These are phyloP conservation scores for Acrocephalus kingi DNA, from an alignment of 2,113 vertebrate species.

Conservation along the genomic window DNA sequence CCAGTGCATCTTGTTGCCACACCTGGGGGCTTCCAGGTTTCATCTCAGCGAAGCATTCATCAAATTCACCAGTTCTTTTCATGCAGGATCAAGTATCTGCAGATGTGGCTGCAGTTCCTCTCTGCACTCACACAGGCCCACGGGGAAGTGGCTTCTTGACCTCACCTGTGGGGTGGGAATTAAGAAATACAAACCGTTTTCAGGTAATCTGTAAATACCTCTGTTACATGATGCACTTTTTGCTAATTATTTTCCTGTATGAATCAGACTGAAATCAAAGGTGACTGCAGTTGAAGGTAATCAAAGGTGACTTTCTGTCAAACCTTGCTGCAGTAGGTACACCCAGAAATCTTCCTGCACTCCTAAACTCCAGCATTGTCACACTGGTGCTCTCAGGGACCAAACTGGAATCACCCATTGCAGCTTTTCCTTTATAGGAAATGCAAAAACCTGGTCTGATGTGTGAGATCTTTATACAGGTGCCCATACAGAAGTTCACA, in stretches of 20 bases:
- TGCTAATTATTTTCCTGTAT: not conserved
- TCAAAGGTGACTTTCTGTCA: not conserved
- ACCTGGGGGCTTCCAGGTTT: slow-evolving; percentile 67
- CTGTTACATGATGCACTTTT: not conserved
- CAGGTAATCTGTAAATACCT: not conserved
- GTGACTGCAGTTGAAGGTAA: not conserved
- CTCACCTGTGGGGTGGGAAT: slow-evolving; percentile 4
- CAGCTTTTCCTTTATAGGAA: not conserved
- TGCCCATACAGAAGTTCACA: not conserved
- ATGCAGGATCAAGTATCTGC: slow-evolving; percentile 81
- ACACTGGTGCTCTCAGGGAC: not conserved
- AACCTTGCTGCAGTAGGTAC: rapidly evolving
- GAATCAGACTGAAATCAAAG: not conserved
- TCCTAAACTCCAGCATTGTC: not conserved
- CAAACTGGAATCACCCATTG: not conserved
- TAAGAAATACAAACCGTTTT: not conserved
- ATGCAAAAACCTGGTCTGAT: not conserved
- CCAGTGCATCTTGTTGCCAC: slow-evolving; percentile 47
- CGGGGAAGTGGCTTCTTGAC: slow-evolving; percentile 38
- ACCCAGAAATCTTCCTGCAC: not conserved
- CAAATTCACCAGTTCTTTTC: slow-evolving; percentile 80
- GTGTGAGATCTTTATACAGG: not conserved
- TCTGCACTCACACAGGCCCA: slow-evolving; percentile 32
- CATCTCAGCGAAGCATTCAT: slow-evolving; percentile 77
- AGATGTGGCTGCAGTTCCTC: slow-evolving; percentile 29